Evolutionary conservation across 92 coral and sea anemone genomes (phyloP).

Genomic region (Galaxea fascicularis): DNA sequence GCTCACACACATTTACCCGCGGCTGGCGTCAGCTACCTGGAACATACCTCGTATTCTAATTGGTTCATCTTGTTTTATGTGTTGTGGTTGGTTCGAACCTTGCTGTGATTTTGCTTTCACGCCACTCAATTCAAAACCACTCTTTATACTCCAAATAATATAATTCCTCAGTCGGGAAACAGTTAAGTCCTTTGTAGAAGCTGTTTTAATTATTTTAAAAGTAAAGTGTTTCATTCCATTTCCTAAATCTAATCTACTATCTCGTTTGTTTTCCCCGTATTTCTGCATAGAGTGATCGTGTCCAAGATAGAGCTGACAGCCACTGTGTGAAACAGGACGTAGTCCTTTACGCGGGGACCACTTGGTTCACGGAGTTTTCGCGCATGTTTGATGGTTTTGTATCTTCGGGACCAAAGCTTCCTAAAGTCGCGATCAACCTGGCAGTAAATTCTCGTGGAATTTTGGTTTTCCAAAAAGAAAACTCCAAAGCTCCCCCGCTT

Average conservation of each 20-base stretch:
- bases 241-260: not conserved
- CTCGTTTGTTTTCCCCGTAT: not conserved
- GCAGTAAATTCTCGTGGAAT: slow-evolving; percentile 74
- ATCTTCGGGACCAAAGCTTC: slow-evolving; percentile 79
- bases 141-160: too few species aligned
- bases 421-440: slow-evolving; percentile 57
- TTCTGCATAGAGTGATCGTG: slow-evolving; percentile 47
- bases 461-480: slow-evolving; percentile 29
- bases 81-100: too few species aligned
- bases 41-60: too few species aligned
- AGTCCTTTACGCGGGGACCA: slow-evolving; percentile 58
- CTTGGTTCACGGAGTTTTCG: slow-evolving; percentile 83
- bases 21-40: too few species aligned
- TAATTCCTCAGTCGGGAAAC: too few species aligned
- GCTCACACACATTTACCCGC: too few species aligned
- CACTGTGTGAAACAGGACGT: slow-evolving; percentile 61
- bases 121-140: too few species aligned
- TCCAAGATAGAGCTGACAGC: slow-evolving; percentile 38
- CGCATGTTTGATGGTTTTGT: slow-evolving; percentile 74
- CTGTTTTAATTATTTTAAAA: not conserved
- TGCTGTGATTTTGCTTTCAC: too few species aligned
- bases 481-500: slow-evolving; percentile 20
- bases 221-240: not conserved
- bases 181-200: too few species aligned
- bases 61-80: too few species aligned